phyloP scores from a whole-genome alignment of 2,888 invertebrate genomes.

The Cephonodes hylas region DNA sequence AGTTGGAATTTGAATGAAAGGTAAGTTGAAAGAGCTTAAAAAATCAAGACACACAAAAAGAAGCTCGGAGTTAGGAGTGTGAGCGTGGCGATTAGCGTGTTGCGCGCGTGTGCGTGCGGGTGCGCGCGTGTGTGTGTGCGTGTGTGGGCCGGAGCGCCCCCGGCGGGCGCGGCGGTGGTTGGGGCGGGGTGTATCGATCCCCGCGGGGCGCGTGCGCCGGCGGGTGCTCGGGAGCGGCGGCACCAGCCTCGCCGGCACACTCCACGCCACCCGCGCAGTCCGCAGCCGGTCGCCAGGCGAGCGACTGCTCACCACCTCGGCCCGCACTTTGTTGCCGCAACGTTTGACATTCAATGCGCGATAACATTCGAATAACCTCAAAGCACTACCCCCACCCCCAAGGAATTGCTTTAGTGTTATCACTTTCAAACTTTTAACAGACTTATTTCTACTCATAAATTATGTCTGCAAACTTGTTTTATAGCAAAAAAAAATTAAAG shows the following conservation, averaged over 20 bases:
- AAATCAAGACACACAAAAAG: constrained; percentile 50
- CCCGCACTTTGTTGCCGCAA: constrained; percentile 36
- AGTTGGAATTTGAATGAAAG: neutral
- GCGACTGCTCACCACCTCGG: constrained; percentile 51
- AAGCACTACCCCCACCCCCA: constrained; percentile 52
- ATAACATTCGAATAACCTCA: constrained; percentile 67
- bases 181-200: constrained; percentile 78
- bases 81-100: constrained; percentile 35
- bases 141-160: constrained; percentile 44
- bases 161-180: constrained; percentile 57
- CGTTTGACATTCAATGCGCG: constrained; percentile 70
- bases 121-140: constrained; percentile 26
- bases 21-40: constrained; percentile 39
- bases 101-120: constrained; percentile 40
- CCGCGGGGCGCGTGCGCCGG: constrained; percentile 72
- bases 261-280: constrained; percentile 66
- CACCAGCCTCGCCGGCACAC: constrained; percentile 52
- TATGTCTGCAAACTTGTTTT: neutral
- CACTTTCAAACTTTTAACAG: constrained; percentile 40
- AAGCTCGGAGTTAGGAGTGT: constrained; percentile 43
- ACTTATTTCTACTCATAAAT: constrained; percentile 31
- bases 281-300: constrained; percentile 72
- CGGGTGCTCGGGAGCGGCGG: constrained; percentile 49
- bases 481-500: constrained; percentile 20
- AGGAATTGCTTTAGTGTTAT: constrained; percentile 69